Conservation (phyloP, 2,797 vertebrate species). For the Sciurus carolinensis region DNA sequence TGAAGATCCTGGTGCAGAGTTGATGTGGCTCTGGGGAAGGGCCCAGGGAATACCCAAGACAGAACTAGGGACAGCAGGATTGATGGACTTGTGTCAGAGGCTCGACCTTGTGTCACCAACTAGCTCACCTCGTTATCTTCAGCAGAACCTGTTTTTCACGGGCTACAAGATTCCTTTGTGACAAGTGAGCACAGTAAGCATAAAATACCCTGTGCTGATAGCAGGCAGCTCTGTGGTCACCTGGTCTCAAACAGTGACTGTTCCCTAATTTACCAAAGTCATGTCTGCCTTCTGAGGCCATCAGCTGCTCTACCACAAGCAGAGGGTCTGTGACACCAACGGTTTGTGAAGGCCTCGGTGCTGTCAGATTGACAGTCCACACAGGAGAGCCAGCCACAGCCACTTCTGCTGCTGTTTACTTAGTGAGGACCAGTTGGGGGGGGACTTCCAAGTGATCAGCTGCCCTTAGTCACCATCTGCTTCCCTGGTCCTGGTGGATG, state of each 20-base stretch:
- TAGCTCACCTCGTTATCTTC: neutral
- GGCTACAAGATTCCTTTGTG: neutral
- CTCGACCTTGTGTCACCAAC: accelerated
- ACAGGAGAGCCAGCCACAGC: neutral
- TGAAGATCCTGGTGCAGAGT: neutral
- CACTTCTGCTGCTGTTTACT: accelerated
- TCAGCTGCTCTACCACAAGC: neutral
- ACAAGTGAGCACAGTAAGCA: neutral
- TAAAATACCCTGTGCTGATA: neutral
- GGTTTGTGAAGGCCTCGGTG: neutral
- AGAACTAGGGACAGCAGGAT: neutral
- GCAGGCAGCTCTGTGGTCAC: neutral
- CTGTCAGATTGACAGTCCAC: neutral
- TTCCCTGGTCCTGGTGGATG: neutral
- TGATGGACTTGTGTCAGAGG: accelerated
- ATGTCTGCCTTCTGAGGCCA: neutral
- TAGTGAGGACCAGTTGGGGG: accelerated
- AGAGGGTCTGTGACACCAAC: neutral
- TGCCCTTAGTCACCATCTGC: too few relatives aligned
- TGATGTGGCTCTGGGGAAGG: accelerated
- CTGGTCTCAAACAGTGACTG: accelerated
- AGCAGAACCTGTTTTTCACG: neutral
- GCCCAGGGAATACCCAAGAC: accelerated
- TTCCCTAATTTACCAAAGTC: neutral
- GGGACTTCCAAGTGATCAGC: neutral